phyloP scores from a whole-genome alignment of 2,113 vertebrate species.

The Oxyruncus cristatus region DNA sequence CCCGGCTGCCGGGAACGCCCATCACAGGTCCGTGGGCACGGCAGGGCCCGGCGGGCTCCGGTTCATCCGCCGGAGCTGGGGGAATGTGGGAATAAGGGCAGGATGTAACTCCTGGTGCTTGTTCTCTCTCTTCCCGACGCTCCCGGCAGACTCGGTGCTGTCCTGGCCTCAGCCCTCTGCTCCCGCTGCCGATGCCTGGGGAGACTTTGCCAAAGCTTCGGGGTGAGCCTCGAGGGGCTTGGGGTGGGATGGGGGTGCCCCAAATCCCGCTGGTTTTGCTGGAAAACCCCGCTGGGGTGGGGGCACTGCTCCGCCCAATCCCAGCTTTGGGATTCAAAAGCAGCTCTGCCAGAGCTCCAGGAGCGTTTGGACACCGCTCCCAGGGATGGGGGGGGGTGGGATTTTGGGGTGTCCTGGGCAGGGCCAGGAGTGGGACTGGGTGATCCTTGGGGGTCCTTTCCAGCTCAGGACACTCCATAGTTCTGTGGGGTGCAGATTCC shows the following conservation, averaged over 20 bases:
- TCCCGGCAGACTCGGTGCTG: conserved; percentile 30
- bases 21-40: conserved; percentile 65
- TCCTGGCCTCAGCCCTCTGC: conserved; percentile 58
- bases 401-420: neutral
- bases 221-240: conserved; percentile 73
- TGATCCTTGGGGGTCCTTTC: neutral
- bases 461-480: neutral
- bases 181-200: conserved; percentile 80
- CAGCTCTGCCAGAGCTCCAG: rapidly evolving
- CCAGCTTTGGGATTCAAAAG: rapidly evolving
- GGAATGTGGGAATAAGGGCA: neutral
- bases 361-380: too few relatives aligned
- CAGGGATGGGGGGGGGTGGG: neutral
- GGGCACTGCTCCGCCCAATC: neutral
- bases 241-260: neutral
- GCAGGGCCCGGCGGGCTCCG: too few relatives aligned
- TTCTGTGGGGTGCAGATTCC: neutral
- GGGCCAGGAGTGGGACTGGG: neutral
- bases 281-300: rapidly evolving
- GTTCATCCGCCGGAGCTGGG: rapidly evolving
- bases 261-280: neutral
- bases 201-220: conserved; percentile 89
- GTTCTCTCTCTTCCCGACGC: neutral
- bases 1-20: conserved; percentile 47
- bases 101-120: neutral